Evolutionary conservation across 2,888 invertebrate genomes (phyloP).

Genomic region (Leucania comma): DNA sequence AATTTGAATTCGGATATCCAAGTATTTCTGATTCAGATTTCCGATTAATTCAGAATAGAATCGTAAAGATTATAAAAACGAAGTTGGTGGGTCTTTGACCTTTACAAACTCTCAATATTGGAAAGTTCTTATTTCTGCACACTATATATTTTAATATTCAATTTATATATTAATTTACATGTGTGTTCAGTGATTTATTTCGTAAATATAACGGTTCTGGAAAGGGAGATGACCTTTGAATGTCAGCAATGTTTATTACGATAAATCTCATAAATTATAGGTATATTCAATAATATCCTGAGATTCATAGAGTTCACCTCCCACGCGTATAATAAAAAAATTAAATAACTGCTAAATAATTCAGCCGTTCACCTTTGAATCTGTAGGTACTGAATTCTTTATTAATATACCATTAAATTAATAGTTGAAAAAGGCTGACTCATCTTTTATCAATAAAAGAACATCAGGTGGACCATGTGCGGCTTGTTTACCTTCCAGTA

Average conservation of each 20-base stretch:
- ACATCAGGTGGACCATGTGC: not conserved
- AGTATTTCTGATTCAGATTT: constrained; percentile 16
- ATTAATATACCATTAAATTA: not conserved
- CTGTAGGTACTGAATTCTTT: constrained; percentile 12
- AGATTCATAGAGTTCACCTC: constrained; percentile 29
- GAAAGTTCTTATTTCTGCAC: constrained; percentile 55
- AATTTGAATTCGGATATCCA: constrained; percentile 18
- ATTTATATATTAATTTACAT: constrained; percentile 12
- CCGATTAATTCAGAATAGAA: constrained; percentile 30
- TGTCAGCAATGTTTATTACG: constrained; percentile 29
- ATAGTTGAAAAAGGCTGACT: constrained; percentile 29
- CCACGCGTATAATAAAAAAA: constrained; percentile 31
- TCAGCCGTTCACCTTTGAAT: constrained; percentile 30
- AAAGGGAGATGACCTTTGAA: constrained; percentile 32
- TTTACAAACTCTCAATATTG: constrained; percentile 14
- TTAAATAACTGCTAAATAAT: constrained; percentile 22
- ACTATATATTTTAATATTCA: constrained; percentile 15
- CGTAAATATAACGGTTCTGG: constrained; percentile 21
- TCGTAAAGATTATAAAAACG: constrained; percentile 17
- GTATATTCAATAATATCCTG: not conserved
- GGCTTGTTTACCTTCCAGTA: not conserved
- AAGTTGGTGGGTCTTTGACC: constrained; percentile 52
- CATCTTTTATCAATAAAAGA: not conserved
- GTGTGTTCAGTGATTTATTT: constrained; percentile 27
- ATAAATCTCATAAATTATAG: constrained; percentile 1